Evolutionary conservation across 1,140 invertebrate genomes (phyloP).

Genomic region (Magallana ariakensis): DNA sequence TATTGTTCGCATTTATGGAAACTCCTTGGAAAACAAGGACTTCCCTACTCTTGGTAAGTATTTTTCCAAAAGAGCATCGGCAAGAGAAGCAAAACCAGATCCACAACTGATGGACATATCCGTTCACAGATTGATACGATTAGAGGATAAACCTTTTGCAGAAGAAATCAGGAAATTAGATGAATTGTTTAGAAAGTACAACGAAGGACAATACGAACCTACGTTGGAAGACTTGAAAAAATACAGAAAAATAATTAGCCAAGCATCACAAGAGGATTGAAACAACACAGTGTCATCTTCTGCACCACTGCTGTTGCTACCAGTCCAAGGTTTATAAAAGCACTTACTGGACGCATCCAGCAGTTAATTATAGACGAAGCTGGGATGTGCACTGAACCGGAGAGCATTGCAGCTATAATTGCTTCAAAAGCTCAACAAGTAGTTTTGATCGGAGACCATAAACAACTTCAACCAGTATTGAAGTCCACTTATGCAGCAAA

Average conservation of each 20-base stretch:
- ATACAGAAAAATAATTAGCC: slow-evolving; percentile 53
- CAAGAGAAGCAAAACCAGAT: slow-evolving; percentile 44
- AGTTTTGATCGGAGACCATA: slow-evolving; percentile 76
- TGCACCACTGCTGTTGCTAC: slow-evolving; percentile 61
- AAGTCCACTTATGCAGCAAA: slow-evolving; percentile 64
- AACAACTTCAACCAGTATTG: slow-evolving; percentile 74
- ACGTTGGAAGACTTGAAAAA: slow-evolving; percentile 39
- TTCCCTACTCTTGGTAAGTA: slow-evolving; percentile 60
- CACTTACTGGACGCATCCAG: slow-evolving; percentile 43
- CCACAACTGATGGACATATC: slow-evolving; percentile 49
- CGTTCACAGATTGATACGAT: slow-evolving; percentile 64
- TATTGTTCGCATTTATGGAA: slow-evolving; percentile 65
- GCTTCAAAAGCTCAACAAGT: slow-evolving; percentile 68
- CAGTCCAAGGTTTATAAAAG: slow-evolving; percentile 51
- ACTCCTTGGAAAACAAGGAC: slow-evolving; percentile 47
- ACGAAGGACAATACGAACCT: background rate
- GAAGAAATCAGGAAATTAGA: slow-evolving; percentile 58
- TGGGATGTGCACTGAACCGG: slow-evolving; percentile 76
- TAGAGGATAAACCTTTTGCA: slow-evolving; percentile 54
- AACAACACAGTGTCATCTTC: slow-evolving; percentile 61
- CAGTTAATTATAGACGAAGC: slow-evolving; percentile 75
- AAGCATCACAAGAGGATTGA: slow-evolving; percentile 56
- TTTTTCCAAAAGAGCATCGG: background rate
- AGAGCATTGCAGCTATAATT: slow-evolving; percentile 72
- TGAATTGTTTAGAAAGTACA: slow-evolving; percentile 46